Evolutionary conservation across 2,888 invertebrate species (phyloP).

Genomic region (Pandemis corylana): DNA sequence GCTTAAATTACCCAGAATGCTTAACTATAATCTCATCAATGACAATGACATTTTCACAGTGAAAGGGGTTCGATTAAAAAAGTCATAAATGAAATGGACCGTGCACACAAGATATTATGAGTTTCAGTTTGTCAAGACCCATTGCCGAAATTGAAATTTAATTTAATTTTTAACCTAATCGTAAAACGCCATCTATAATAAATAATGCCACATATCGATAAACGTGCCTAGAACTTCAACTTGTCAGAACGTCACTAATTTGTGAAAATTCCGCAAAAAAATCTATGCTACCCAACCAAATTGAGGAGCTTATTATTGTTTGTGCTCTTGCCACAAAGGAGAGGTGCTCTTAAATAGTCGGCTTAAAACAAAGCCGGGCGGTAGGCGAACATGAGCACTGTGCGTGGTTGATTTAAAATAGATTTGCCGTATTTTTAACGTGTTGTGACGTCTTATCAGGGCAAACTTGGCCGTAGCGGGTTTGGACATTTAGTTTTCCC

Average conservation of each 20-base stretch:
- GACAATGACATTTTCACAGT: too few species aligned
- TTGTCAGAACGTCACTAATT: conserved; percentile 51
- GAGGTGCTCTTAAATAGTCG: conserved; percentile 49
- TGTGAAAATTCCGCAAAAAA: conserved; percentile 55
- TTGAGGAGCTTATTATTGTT: conserved; percentile 47
- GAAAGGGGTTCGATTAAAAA: too few species aligned
- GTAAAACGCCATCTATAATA: neutral
- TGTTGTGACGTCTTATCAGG: conserved; percentile 77
- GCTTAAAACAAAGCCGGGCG: conserved; percentile 64
- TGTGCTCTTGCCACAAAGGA: conserved; percentile 45
- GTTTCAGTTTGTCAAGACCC: too few species aligned
- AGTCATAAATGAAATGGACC: too few species aligned
- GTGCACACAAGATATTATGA: too few species aligned
- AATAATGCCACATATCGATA: conserved; percentile 26
- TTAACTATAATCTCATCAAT: too few species aligned
- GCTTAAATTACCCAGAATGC: too few species aligned
- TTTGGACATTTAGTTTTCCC: conserved; percentile 60
- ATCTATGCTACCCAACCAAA: conserved; percentile 50
- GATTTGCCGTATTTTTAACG: conserved; percentile 77
- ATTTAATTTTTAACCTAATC: neutral
- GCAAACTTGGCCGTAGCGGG: conserved; percentile 65
- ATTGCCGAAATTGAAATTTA: neutral
- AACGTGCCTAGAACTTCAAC: neutral
- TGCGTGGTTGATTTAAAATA: conserved; percentile 80
- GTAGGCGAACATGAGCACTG: conserved; percentile 72